Conservation (phyloP, 2,797 vertebrate genomes). For the Anolis apletophallus region DNA sequence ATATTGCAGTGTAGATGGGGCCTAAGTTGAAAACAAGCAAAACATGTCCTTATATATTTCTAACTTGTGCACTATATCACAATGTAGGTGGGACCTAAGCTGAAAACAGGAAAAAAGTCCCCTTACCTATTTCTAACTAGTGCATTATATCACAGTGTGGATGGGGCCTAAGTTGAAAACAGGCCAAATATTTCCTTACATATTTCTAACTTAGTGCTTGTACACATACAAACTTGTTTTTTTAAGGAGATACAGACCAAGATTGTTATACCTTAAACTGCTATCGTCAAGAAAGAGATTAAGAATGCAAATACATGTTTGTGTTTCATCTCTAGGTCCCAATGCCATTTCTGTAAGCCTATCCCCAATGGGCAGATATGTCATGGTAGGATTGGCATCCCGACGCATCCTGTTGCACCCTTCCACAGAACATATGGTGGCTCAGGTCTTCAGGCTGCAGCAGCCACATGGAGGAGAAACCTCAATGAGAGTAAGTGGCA, state of each 20-base stretch:
- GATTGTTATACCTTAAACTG: background rate
- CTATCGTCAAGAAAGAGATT: background rate
- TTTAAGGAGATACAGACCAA: background rate
- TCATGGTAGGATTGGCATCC: slow-evolving; percentile 98
- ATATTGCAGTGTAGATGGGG: too few species aligned
- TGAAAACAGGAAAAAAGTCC: too few species aligned
- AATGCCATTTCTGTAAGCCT: slow-evolving; percentile 98
- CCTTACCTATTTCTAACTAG: too few species aligned
- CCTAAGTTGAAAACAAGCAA: background rate
- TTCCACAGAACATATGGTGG: slow-evolving; percentile 99
- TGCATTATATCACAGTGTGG: too few species aligned
- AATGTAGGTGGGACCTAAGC: too few species aligned
- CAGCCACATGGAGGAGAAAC: slow-evolving; percentile 98
- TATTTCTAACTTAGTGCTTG: background rate
- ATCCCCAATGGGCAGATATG: slow-evolving; percentile 97
- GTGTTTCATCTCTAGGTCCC: slow-evolving; percentile 82
- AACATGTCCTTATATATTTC: background rate
- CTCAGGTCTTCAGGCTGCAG: slow-evolving; percentile 98
- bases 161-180: background rate
- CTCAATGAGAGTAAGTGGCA: slow-evolving; percentile 93
- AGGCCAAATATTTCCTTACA: background rate
- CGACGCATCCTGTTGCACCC: slow-evolving; percentile 96
- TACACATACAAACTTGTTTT: background rate
- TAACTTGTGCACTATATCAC: background rate
- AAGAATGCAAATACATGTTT: slow-evolving; percentile 31